These are phyloP conservation scores for Acleris sparsana DNA, from an alignment of 2,888 invertebrate species.

Conservation along the genomic window DNA sequence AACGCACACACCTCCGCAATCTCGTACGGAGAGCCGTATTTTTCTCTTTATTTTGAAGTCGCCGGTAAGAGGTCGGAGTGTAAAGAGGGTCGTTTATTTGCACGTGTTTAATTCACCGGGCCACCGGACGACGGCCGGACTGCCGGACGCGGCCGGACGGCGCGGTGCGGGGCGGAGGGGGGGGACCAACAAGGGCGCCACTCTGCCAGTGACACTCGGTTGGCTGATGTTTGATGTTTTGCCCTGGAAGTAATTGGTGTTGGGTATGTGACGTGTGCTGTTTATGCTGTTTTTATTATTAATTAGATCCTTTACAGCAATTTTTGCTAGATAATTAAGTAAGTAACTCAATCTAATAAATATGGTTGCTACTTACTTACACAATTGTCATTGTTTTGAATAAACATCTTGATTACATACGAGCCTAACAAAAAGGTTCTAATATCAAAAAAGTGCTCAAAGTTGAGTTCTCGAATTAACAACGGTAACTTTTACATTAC, in stretches of 20 bases:
- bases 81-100: conserved; percentile 46
- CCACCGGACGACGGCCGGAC: conserved; percentile 22
- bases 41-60: conserved; percentile 30
- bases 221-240: conserved; percentile 23
- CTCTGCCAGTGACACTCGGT: conserved; percentile 29
- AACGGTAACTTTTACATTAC: too few species aligned
- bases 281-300: conserved; percentile 5
- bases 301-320: too few species aligned
- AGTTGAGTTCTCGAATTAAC: too few species aligned
- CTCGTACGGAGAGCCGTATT: conserved; percentile 24
- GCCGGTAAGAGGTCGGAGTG: conserved; percentile 28
- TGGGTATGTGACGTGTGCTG: conserved; percentile 12
- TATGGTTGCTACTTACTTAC: too few species aligned
- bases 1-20: conserved; percentile 27
- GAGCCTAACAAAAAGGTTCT: too few species aligned
- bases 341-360: background rate
- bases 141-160: conserved; percentile 3
- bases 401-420: too few species aligned
- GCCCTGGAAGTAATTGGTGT: conserved; percentile 33
- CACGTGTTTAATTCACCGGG: conserved; percentile 54
- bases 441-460: too few species aligned
- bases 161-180: conserved; percentile 29
- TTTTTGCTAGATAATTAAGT: background rate
- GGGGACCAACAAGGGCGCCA: conserved; percentile 48
- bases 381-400: too few species aligned